Evolutionary conservation across 2,797 vertebrate species (phyloP).

Genomic region (Spinus olivaceus): DNA sequence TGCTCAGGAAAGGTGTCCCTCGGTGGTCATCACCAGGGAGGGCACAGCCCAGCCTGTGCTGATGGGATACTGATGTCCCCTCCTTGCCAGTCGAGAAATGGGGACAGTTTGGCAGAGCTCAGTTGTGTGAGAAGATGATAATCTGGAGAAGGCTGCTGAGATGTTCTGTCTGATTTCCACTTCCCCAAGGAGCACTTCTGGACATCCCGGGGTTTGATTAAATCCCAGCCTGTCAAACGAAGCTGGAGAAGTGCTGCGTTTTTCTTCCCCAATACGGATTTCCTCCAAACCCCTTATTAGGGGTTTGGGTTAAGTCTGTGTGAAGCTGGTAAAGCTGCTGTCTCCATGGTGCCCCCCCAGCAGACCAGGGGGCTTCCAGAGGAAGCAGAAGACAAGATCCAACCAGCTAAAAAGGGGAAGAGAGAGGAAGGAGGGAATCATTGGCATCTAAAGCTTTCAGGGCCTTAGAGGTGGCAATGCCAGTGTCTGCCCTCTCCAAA

Average conservation of each 20-base stretch:
- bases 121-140: not conserved
- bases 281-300: not conserved
- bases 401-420: not conserved
- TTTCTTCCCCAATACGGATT: not conserved
- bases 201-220: not conserved
- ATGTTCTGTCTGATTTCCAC: not conserved
- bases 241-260: not conserved
- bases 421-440: not conserved
- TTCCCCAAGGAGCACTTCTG: not conserved
- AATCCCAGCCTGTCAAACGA: fast-evolving
- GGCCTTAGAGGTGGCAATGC: not conserved
- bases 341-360: not conserved
- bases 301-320: not conserved
- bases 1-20: not conserved
- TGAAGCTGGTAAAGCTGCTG: not conserved
- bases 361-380: not conserved
- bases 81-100: not conserved
- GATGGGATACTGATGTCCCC: not conserved
- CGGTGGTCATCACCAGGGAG: not conserved
- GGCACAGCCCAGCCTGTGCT: not conserved
- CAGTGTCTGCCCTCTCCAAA: not conserved
- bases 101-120: not conserved
- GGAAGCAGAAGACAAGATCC: not conserved
- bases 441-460: not conserved
- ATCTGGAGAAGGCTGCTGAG: not conserved